Percentiles rank a stretch among this genome's conserved stretches.
phyloP scores from a whole-genome alignment of 2,888 invertebrate genomes.

The Monopis laevigella region DNA sequence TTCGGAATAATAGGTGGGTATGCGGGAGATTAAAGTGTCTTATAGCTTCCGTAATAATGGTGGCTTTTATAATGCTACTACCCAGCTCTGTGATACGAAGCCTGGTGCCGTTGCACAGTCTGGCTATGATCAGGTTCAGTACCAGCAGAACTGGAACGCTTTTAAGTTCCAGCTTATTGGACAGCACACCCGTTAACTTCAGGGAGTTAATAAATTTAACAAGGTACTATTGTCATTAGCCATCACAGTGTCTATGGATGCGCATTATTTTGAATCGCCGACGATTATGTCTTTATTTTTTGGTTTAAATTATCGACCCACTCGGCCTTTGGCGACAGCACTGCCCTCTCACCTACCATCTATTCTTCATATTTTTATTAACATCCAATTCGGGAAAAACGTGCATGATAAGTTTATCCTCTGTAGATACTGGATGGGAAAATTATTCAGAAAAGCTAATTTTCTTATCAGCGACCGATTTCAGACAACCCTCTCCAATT shows the following conservation, averaged over 20 bases:
- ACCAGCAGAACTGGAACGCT: too few species aligned
- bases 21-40: not conserved
- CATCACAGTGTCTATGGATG: not conserved
- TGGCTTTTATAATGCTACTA: not conserved
- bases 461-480: too few species aligned
- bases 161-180: not conserved
- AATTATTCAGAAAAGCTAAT: too few species aligned
- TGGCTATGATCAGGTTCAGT: too few species aligned
- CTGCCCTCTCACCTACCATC: too few species aligned
- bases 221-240: not conserved
- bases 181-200: not conserved
- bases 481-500: too few species aligned
- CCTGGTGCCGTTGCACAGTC: not conserved
- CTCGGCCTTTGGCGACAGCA: too few species aligned
- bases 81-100: not conserved
- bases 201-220: not conserved
- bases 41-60: not conserved
- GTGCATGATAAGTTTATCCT: too few species aligned
- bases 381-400: too few species aligned
- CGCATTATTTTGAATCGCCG: not conserved
- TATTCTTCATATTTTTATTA: too few species aligned
- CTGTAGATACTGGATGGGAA: too few species aligned
- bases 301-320: too few species aligned
- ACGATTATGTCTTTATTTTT: not conserved
- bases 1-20: not conserved